Base-by-base conservation (phyloP, 2,888 invertebrate genomes). In the Eretmocerus hayati region DNA sequence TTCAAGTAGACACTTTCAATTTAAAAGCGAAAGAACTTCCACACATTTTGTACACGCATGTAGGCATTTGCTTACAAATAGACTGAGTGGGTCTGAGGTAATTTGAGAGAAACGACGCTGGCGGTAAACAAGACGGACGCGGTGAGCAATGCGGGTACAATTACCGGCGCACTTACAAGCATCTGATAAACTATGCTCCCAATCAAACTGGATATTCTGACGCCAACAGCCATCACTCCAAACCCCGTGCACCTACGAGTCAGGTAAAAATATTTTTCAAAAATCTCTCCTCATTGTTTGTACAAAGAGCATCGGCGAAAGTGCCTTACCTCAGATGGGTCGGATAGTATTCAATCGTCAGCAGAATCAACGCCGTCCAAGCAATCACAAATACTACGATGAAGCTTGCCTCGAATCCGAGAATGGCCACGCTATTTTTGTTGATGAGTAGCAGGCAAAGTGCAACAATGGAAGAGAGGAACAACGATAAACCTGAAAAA, bases 381-480 rank as follows among this genome's bases (percentile, higher is more conserved):
- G 72, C 74, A 20, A 70, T 62, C 30, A 74, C 71, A 47, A 74
- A 74, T 19, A 75, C 59, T 46, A 72, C 72, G 46, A 72, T 72
- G 55, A 74, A 75, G 35, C 71, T 69, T 16, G 73, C 73, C 59
- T 75, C 74, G 51, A 74, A 74, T 13, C 71, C 69, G 42, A 75
- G 64, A 41, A 75, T 69, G 19, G 72, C 69, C 13, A 66, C 59
- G 47, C 60, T 65, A 54, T 69, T 68, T 41, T 67, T 67, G 47
- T 66, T 65, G 21, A 75, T 66, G 42, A 73, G 59, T 66, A 73
- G 69, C 53, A 75, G 66, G 59, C 71, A 71, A 38, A 74, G 61
- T 11, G 73, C 70, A 42, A 66, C 62, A 32, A 71, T 55, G 45
- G 72, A 69, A 42, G 74, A 72, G 48, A 73, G 56, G 45, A 74